Evolutionary conservation across 2,888 invertebrate genomes (phyloP), one percentile per base, ranked within the genome.

Genomic region (Lottia scabra): DNA sequence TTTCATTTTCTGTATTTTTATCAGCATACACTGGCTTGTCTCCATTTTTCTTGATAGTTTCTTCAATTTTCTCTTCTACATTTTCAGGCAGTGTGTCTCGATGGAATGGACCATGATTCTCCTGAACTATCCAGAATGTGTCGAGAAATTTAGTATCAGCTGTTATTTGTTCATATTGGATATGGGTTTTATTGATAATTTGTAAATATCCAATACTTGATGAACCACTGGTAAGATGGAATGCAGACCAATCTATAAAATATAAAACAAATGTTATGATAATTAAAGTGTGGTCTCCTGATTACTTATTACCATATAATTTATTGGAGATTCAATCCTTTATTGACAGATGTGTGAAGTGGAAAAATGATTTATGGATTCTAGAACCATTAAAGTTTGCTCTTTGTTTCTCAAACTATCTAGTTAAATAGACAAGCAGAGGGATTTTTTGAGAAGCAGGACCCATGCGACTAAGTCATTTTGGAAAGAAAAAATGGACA

Each of bases 171-270:
- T 82, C 79, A 72, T 82, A 84, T 30, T 75, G 71, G 3, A 83
- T 63, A 70, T 85, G 85, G 16, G 80, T 81, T n/a, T 63, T 63
- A 71, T 85, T 85, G 73, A 75, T 46, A 15, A 83, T 74, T 44
- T 76, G 73, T 10, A 85, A 71, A 26, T 74, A 71, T 2, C 83
- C 83, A 56, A 77, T 78, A 16, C 82, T 78, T 16, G 48, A 63
- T 26, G 76, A 72, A 1, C 23, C 63, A 46, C 68, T 71, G 4
- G 71, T 77, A 8, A 80, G 71, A 45, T 77, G 76, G 30, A 83
- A 81, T 0, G 84, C 84, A 16, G 83, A 80, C 85, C 84, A 85
- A 0, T 72, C 63, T 23, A 77, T 79, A 77, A 73, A 8, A 71
- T 71, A 63, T 16, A 15, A 26, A 68, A 65, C 38, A 16, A 26